phyloP scores from a whole-genome alignment of 2,113 vertebrate genomes.

The Cheirogaleus medius region DNA sequence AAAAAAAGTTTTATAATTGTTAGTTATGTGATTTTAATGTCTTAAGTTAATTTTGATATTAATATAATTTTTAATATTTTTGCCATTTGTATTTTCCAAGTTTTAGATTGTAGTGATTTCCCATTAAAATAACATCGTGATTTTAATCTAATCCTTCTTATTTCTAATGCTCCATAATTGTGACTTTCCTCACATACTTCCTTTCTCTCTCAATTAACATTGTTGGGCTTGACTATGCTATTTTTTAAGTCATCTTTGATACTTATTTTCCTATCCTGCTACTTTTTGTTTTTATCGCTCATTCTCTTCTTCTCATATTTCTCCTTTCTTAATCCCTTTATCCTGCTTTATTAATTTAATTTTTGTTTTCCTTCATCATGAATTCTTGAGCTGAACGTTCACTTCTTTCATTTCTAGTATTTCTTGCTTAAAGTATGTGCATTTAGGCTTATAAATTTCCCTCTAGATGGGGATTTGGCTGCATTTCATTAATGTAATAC shows the following conservation, averaged over 20 bases:
- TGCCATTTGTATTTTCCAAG: neutral
- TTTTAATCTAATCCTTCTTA: neutral
- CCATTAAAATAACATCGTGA: neutral
- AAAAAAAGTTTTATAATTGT: neutral
- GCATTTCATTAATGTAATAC: neutral
- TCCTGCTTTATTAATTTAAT: neutral
- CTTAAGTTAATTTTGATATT: conserved; percentile 4
- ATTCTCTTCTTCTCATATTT: neutral
- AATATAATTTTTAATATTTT: neutral
- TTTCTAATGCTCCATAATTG: neutral
- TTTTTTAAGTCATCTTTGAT: neutral
- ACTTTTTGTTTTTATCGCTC: neutral
- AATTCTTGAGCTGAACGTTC: neutral
- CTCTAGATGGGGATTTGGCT: neutral
- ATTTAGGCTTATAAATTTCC: neutral
- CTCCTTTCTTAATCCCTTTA: neutral
- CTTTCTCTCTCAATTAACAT: neutral
- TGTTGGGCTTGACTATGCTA: neutral
- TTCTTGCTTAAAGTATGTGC: neutral
- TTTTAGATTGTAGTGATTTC: neutral
- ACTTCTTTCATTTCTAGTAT: neutral
- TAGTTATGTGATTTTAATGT: neutral
- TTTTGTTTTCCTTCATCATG: neutral
- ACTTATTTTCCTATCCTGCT: neutral
- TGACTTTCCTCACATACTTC: neutral